These are phyloP conservation scores for Atrina japonica DNA, from an alignment of 2,888 invertebrate species.

Conservation along the genomic window DNA sequence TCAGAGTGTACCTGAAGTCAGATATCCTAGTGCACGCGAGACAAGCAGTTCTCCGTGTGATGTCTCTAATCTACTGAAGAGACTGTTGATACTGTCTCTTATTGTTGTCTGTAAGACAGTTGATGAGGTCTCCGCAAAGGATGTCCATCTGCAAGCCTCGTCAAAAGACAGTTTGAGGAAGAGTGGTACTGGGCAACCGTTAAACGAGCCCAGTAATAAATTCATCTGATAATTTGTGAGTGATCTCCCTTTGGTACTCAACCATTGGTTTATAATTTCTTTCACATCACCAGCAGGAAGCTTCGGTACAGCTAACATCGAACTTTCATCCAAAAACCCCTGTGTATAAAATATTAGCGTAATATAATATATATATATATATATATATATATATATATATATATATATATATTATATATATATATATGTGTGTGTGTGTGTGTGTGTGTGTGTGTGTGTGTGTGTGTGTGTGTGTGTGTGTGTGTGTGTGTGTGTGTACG, in stretches of 20 bases:
- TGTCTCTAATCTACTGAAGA: constrained; percentile 66
- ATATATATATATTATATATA: no score
- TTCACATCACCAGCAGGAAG: constrained; percentile 60
- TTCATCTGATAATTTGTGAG: constrained; percentile 62
- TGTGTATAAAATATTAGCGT: no score
- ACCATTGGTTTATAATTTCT: constrained; percentile 69
- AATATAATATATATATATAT: no score
- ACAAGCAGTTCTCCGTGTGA: constrained; percentile 72
- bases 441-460: no score
- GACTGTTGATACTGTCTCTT: constrained; percentile 58
- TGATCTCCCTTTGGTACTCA: constrained; percentile 52
- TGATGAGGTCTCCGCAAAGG: constrained; percentile 54
- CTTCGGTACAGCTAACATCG: constrained; percentile 60
- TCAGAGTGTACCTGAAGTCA: constrained; percentile 66
- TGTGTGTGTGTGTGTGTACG: no score
- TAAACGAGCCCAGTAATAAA: constrained; percentile 55
- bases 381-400: no score
- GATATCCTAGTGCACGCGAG: constrained; percentile 68
- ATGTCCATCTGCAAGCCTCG: constrained; percentile 71
- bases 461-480: no score
- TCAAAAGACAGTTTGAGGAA: constrained; percentile 73
- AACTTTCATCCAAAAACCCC: constrained; percentile 30
- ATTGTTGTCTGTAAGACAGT: constrained; percentile 64
- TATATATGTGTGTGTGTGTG: no score
- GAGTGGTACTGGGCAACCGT: constrained; percentile 68